Evolutionary conservation across 2,888 invertebrate genomes (phyloP), one percentile per base, ranked within the genome.

Genomic region (Ephialtes manifestator): DNA sequence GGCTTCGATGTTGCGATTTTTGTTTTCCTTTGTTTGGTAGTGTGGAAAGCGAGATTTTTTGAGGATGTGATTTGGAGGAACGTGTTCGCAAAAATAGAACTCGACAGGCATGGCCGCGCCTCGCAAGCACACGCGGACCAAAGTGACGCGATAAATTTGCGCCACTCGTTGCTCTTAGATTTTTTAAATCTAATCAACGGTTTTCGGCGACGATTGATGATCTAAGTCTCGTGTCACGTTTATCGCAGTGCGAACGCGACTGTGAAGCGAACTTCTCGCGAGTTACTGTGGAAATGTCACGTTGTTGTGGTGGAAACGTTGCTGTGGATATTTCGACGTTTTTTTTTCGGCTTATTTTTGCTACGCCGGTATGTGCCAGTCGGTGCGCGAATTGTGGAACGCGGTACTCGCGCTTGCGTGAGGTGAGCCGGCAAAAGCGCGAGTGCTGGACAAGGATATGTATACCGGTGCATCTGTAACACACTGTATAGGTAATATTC

Each of bases 341-440:
- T 51, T 46, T 60, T 43, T 60, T 72, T 72, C 35, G 35, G 35
- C 1, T 18, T 20, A 7, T 18, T 53, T 63, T 72, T 63, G 15
- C 43, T 63, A 8, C 15, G 39, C 7, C 35, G 18, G 39, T 35
- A 8, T 63, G 20, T 8, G 20, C 13, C 20, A 24, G 77, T 31
- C 15, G 31, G 46, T 71, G 84, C 81, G 84, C 84, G 81, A 68
- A 77, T 72, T 60, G 84, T 13, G 48, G 48, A 46, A 84, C 84
- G 84, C 81, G 60, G 24, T 72, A 68, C 68, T 77, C 60, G 84
- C 84, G 81, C 81, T 77, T 84, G 84, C 84, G 84, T 74, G 58
- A 53, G n/a, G 11, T 35, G 46, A 24, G 46, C 4, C 35, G 18
- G 55, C 18, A 43, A 28, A 28, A 18, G 35, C 74, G 43, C 60